phyloP scores from a whole-genome alignment of 1,140 invertebrate species.

The Aphis gossypii region DNA sequence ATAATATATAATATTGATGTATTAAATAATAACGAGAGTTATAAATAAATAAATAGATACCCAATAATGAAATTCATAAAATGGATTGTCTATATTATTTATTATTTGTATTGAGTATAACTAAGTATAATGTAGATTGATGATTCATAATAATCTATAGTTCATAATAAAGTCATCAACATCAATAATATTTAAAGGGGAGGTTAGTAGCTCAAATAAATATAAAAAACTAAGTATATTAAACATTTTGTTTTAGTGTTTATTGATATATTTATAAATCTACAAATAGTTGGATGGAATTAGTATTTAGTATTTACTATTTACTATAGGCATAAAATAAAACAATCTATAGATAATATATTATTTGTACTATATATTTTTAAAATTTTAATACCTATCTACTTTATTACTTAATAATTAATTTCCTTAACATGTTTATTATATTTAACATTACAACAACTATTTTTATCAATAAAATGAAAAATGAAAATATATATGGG shows the following conservation, averaged over 20 bases:
- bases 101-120: background rate
- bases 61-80: background rate
- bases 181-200: background rate
- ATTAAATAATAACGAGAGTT: background rate
- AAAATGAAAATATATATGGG: background rate
- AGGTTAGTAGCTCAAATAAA: background rate
- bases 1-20: background rate
- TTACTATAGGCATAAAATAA: too few species aligned
- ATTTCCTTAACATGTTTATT: background rate
- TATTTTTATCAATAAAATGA: background rate
- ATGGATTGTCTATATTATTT: background rate
- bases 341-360: too few species aligned
- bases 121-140: background rate
- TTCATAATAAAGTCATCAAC: too few species aligned
- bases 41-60: background rate
- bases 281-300: background rate
- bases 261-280: background rate
- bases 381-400: background rate
- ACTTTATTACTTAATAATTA: background rate
- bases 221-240: background rate
- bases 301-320: background rate
- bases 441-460: background rate
- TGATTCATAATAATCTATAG: background rate
- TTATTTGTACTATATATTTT: background rate
- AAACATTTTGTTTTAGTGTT: background rate